Base-by-base conservation (phyloP, 2,888 invertebrate species). In the Lapara coniferarum region DNA sequence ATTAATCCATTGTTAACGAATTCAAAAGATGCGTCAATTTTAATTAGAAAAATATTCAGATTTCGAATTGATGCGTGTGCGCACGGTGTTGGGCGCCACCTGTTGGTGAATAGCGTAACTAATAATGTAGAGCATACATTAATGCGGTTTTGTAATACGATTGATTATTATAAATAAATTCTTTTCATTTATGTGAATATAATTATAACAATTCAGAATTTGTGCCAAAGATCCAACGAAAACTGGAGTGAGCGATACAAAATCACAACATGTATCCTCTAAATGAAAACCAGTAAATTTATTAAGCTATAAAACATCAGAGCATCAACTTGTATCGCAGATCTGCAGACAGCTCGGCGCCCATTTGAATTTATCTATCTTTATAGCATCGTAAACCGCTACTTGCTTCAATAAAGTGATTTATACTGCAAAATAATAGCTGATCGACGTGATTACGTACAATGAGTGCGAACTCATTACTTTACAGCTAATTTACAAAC, bases 401-500 rank as follows among this genome's bases (percentile, higher is more conserved):
- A 85, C 85, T 87, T 84, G 85, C 81, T 74, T 87, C 86, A 89
- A 90, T 91, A 92, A 91, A 92, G 86, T 88, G 88, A 89, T 91
- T 89, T 89, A 88, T 88, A 86, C 88, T 85, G 90, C 90, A 90
- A 90, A 92, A 89, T 87, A 90, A 89, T 92, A 93, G 91, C 91
- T 93, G 92, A 93, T 91, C 86, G 85, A 81, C 76, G 86, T 90
- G 91, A 93, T 92, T 92, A 88, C 90, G 85, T 83, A 89, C 89
- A 93, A 92, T 92, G 89, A 90, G 92, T 89, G 85, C 86, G 82
- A 89, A 86, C 89, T 93, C 92, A 93, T 94, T 93, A 94, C 92
- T 94, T 94, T 94, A 94, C 93, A 92, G 91, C 91, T 94, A 94
- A 94, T 94, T 94, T 93, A 92, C 93, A 93, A 94, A 94, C 94